These are phyloP conservation scores for Tribolium castaneum DNA, from an alignment of 1,140 invertebrate genomes.

Conservation along the genomic window DNA sequence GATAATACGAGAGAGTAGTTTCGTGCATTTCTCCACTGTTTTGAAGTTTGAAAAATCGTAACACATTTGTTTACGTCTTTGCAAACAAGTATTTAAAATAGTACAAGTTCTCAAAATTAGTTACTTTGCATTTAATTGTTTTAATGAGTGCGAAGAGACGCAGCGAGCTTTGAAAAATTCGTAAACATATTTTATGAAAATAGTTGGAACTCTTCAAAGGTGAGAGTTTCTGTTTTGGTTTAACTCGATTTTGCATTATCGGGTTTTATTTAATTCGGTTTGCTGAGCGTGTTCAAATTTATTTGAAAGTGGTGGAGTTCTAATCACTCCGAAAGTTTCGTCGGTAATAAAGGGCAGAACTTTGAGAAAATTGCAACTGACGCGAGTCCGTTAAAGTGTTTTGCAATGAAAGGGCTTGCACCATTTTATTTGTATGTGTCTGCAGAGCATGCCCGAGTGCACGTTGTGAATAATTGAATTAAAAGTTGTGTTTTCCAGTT, in stretches of 20 bases:
- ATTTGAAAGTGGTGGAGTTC: conserved; percentile 22
- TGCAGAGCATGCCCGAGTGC: conserved; percentile 6
- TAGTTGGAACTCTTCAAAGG: conserved; percentile 20
- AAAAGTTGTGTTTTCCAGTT: conserved; percentile 4
- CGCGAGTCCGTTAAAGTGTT: not conserved
- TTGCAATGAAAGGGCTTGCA: not conserved
- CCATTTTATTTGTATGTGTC: not conserved
- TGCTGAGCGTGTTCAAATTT: conserved; percentile 6
- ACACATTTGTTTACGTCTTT: too few species aligned
- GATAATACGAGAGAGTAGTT: not conserved
- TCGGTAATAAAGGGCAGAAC: conserved; percentile 1
- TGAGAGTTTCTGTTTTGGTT: not conserved
- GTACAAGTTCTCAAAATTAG: too few species aligned
- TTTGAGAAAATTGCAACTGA: conserved; percentile 27
- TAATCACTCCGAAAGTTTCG: conserved; percentile 22
- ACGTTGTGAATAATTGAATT: conserved; percentile 8
- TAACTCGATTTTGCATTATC: not conserved
- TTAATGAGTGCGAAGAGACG: not conserved
- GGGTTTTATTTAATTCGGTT: conserved; percentile 17
- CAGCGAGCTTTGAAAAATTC: not conserved
- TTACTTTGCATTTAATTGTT: too few species aligned
- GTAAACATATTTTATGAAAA: conserved; percentile 5
- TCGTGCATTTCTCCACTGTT: too few species aligned
- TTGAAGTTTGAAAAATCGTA: too few species aligned
- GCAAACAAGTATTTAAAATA: too few species aligned